Conservation (phyloP, 2,797 vertebrate genomes). For the Trematomus bernacchii region DNA sequence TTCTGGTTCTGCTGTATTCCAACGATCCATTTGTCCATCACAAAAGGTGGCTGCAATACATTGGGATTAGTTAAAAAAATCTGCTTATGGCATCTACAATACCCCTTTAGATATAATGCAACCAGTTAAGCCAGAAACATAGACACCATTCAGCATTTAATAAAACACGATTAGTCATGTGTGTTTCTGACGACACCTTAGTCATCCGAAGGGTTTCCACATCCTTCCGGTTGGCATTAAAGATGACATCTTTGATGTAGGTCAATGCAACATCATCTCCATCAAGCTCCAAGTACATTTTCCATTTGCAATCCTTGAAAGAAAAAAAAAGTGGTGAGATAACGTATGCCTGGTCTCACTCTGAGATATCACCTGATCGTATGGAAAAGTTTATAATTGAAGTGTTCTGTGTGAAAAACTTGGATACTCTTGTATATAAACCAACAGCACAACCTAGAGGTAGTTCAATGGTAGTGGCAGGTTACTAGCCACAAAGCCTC, state of each 20-base stretch:
- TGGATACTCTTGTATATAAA: constrained; percentile 67
- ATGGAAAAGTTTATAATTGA: constrained; percentile 55
- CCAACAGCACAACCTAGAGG: constrained; percentile 89
- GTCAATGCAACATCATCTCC: constrained; percentile 96
- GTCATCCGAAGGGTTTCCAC: constrained; percentile 93
- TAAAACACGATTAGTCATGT: constrained; percentile 1
- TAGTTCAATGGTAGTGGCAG: constrained; percentile 55
- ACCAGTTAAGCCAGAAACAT: not conserved
- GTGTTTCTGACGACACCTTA: constrained; percentile 85
- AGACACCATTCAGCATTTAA: not conserved
- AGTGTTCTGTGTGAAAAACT: constrained; percentile 38
- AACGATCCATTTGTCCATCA: constrained; percentile 98
- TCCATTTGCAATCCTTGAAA: constrained; percentile 98
- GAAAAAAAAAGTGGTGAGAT: constrained; percentile 40
- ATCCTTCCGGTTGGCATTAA: constrained; percentile 91
- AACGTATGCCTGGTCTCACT: constrained; percentile 30
- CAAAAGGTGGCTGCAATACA: constrained; percentile 93
- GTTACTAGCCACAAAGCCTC: constrained; percentile 16
- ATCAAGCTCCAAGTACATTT: constrained; percentile 99
- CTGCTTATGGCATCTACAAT: constrained; percentile 4
- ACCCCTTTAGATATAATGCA: constrained; percentile 5
- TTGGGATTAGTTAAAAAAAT: constrained; percentile 15
- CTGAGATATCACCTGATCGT: constrained; percentile 35
- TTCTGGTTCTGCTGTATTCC: constrained; percentile 90
- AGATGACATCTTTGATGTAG: constrained; percentile 98